Evolutionary conservation across 2,797 vertebrate genomes (phyloP).

Genomic region (Sardinella longiceps): DNA sequence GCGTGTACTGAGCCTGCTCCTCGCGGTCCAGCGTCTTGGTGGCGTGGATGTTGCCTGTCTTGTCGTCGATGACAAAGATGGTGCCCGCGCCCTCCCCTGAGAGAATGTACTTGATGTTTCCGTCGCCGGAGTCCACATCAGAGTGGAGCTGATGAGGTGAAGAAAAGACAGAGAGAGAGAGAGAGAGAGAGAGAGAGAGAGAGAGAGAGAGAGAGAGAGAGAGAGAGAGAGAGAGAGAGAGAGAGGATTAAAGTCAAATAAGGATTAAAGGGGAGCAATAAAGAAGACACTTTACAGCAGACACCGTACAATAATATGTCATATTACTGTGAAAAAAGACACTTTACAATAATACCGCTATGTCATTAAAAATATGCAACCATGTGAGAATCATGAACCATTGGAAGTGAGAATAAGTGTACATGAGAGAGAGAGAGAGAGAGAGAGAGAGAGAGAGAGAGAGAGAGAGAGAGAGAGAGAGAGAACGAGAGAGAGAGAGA

Average conservation of each 20-base stretch:
- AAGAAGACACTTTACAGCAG: neutral
- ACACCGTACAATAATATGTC: neutral
- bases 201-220: neutral
- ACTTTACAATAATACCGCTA: no score
- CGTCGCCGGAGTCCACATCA: constrained; percentile 91
- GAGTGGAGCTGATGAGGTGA: constrained; percentile 87
- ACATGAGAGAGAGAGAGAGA: neutral
- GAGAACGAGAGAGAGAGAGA: neutral
- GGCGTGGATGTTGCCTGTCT: constrained; percentile 98
- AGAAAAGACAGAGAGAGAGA: constrained; percentile 7
- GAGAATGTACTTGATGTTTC: constrained; percentile 98
- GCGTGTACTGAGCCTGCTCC: constrained; percentile 95
- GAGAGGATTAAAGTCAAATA: neutral
- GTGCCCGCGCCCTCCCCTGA: constrained; percentile 97
- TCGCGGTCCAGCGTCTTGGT: constrained; percentile 97
- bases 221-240: neutral
- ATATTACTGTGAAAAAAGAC: no score
- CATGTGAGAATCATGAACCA: no score
- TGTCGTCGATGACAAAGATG: constrained; percentile 98
- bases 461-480: neutral
- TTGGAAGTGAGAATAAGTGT: no score
- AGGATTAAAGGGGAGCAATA: neutral
- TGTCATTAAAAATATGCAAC: no score
- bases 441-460: neutral
- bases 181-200: constrained; percentile 28